phyloP scores from a whole-genome alignment of 1,140 invertebrate species.

The Calliopsis andreniformis region DNA sequence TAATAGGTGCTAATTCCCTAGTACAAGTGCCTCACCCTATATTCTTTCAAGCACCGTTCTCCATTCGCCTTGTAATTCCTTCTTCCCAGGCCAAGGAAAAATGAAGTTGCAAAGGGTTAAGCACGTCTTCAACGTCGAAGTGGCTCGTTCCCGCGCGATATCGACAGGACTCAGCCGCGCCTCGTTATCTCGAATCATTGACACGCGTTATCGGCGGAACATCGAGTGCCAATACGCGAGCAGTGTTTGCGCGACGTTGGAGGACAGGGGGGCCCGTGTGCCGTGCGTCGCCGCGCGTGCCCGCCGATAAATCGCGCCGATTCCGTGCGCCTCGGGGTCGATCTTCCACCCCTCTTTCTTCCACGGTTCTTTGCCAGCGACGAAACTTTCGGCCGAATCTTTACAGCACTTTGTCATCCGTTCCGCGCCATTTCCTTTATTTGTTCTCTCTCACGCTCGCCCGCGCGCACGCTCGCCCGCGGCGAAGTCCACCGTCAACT shows the following conservation, averaged over 20 bases:
- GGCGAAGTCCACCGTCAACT: slow-evolving; percentile 20
- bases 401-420: slow-evolving; percentile 40
- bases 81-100: no score
- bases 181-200: neutral
- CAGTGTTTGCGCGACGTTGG: neutral
- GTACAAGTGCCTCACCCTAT: no score
- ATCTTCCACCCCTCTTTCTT: neutral
- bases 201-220: slow-evolving; percentile 1
- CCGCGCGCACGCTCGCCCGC: slow-evolving; percentile 11
- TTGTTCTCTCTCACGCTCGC: slow-evolving; percentile 23
- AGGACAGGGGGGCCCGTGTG: no score
- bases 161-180: neutral
- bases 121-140: neutral
- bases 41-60: no score
- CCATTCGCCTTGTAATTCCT: no score
- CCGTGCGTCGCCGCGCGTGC: neutral
- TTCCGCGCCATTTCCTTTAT: slow-evolving; percentile 53
- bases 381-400: slow-evolving; percentile 25
- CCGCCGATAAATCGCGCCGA: slow-evolving; percentile 1
- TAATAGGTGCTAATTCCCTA: no score
- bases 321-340: neutral
- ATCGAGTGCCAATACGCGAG: neutral
- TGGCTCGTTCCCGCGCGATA: neutral
- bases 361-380: neutral
- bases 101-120: no score